Evolutionary conservation across 2,888 invertebrate species (phyloP).

Genomic region (Tetanocera ferruginea): DNA sequence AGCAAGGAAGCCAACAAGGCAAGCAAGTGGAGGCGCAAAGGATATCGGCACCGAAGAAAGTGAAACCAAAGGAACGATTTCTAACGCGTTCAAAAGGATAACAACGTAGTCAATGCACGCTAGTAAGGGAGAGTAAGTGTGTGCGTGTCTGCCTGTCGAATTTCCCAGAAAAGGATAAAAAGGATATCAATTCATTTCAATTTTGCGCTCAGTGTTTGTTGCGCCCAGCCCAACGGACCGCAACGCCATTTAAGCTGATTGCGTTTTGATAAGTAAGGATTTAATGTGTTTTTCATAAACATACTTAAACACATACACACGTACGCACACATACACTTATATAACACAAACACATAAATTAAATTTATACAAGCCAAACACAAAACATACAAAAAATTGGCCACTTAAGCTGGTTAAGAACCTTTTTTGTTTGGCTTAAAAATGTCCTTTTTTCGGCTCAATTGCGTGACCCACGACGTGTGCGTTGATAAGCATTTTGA

Average conservation of each 20-base stretch:
- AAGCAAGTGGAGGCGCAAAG: background rate
- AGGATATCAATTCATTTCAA: slow-evolving; percentile 44
- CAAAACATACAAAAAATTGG: background rate
- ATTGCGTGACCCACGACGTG: slow-evolving; percentile 17
- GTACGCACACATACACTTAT: slow-evolving; percentile 31
- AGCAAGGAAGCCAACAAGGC: background rate
- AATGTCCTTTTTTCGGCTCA: background rate
- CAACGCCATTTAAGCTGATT: slow-evolving; percentile 56
- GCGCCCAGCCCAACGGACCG: slow-evolving; percentile 14
- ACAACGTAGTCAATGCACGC: background rate
- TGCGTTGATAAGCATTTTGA: background rate
- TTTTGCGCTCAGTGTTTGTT: slow-evolving; percentile 21
- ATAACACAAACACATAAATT: background rate
- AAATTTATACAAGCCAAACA: background rate
- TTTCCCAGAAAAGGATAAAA: slow-evolving; percentile 42
- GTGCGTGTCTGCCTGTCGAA: slow-evolving; percentile 43
- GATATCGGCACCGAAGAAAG: background rate
- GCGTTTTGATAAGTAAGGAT: slow-evolving; percentile 61
- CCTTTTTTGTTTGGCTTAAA: background rate
- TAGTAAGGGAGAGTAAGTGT: background rate
- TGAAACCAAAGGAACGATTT: slow-evolving; percentile 16
- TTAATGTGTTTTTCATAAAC: slow-evolving; percentile 61
- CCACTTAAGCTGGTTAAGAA: background rate
- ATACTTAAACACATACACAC: slow-evolving; percentile 47
- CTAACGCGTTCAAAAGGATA: background rate